Conservation (phyloP, 2,888 invertebrate genomes). For the Calliopum simillimum region DNA sequence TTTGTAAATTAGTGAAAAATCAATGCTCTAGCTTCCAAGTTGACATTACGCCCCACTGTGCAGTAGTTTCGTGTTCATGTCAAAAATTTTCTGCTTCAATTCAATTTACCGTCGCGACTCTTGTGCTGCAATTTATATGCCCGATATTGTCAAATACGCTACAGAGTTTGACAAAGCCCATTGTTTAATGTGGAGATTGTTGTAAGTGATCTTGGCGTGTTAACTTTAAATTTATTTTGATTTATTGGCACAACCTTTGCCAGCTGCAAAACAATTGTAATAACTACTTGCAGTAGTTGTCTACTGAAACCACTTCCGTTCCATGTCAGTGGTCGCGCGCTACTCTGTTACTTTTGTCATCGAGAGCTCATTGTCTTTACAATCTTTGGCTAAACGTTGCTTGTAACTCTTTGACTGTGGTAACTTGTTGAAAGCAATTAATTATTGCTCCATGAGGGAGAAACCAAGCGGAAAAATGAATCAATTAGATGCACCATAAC, state of each 20-base stretch:
- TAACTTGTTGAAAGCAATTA: background rate
- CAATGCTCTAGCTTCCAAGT: background rate
- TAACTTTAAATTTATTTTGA: too few species aligned
- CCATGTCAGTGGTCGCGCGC: background rate
- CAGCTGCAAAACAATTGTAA: background rate
- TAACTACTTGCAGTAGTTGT: background rate
- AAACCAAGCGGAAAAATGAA: too few species aligned
- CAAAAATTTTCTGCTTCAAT: background rate
- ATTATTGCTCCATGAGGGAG: too few species aligned
- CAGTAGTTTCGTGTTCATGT: background rate
- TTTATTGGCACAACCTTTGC: too few species aligned
- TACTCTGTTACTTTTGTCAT: background rate
- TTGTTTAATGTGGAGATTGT: too few species aligned
- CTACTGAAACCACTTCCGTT: background rate
- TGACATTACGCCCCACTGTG: background rate
- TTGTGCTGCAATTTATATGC: background rate
- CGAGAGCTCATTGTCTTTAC: background rate
- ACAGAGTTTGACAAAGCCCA: background rate
- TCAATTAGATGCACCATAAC: too few species aligned
- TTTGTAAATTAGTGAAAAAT: too few species aligned
- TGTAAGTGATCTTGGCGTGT: too few species aligned
- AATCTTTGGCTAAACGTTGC: background rate
- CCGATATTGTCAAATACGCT: background rate
- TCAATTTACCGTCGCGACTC: background rate
- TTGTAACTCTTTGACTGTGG: background rate